Evolutionary conservation across 2,797 vertebrate species (phyloP).

Genomic region (Sebastes vulpes): DNA sequence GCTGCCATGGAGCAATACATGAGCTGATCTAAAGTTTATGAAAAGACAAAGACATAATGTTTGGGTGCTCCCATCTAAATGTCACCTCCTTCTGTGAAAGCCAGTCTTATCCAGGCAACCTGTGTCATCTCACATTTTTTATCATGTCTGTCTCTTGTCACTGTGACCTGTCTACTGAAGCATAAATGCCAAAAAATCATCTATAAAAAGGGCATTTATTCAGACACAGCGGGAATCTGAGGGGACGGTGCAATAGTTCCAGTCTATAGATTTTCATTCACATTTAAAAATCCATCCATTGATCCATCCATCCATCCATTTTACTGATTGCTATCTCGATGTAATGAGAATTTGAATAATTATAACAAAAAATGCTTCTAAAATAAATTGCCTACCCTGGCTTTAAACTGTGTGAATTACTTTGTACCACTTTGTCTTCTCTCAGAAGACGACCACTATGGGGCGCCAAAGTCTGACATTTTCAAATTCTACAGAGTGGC

Average conservation of each 20-base stretch:
- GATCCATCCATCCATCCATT: too few species aligned
- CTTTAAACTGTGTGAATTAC: too few species aligned
- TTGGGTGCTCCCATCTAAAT: slow-evolving; percentile 7
- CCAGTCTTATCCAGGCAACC: not conserved
- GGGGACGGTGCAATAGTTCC: not conserved
- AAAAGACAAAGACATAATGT: not conserved
- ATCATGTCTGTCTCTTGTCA: not conserved
- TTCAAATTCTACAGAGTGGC: not conserved
- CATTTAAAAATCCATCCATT: not conserved
- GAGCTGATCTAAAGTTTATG: not conserved
- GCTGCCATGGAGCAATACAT: too few species aligned
- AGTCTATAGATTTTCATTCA: not conserved
- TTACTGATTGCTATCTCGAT: not conserved
- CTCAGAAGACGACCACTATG: not conserved
- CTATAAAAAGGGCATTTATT: not conserved
- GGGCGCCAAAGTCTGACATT: not conserved
- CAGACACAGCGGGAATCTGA: not conserved
- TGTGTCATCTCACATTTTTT: not conserved
- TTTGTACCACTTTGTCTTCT: not conserved
- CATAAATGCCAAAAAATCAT: slow-evolving; percentile 29
- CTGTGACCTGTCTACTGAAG: slow-evolving; percentile 20
- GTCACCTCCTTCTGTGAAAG: not conserved
- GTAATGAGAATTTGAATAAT: too few species aligned
- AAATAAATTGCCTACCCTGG: not conserved
- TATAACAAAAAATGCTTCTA: not conserved